Conservation (phyloP, 1,140 invertebrate genomes). For the Agrypnia vestita region DNA sequence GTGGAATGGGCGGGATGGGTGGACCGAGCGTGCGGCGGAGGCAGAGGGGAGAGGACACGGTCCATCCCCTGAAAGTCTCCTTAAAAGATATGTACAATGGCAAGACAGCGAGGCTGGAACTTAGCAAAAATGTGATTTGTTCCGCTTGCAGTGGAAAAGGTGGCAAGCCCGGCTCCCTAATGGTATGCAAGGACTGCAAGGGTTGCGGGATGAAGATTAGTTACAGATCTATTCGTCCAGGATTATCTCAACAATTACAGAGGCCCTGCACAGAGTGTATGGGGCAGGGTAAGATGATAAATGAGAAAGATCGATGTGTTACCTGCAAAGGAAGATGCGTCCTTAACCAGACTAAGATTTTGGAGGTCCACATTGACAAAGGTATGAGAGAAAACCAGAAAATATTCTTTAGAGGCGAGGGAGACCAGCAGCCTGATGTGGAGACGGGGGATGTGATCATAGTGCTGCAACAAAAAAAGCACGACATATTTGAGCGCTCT, state of each 20-base stretch:
- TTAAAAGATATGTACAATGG: slow-evolving; percentile 95
- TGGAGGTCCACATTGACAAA: slow-evolving; percentile 93
- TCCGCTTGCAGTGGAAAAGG: slow-evolving; percentile 87
- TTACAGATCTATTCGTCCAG: slow-evolving; percentile 82
- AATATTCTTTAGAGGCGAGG: slow-evolving; percentile 89
- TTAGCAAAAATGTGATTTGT: slow-evolving; percentile 92
- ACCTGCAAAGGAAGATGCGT: slow-evolving; percentile 89
- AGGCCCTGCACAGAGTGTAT: slow-evolving; percentile 80
- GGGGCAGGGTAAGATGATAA: slow-evolving; percentile 83
- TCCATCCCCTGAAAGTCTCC: slow-evolving; percentile 84
- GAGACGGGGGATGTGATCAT: slow-evolving; percentile 92
- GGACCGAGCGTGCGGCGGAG: slow-evolving; percentile 70
- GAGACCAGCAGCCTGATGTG: slow-evolving; percentile 90
- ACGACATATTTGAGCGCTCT: slow-evolving; percentile 83
- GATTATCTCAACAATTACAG: slow-evolving; percentile 90
- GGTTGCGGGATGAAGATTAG: slow-evolving; percentile 84
- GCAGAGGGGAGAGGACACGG: slow-evolving; percentile 78
- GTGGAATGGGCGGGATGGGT: slow-evolving; percentile 65
- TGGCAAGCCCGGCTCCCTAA: slow-evolving; percentile 83
- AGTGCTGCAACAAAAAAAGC: slow-evolving; percentile 87
- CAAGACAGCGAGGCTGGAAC: slow-evolving; percentile 85
- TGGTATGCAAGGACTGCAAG: slow-evolving; percentile 83
- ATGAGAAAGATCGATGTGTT: slow-evolving; percentile 87
- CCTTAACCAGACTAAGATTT: slow-evolving; percentile 82
- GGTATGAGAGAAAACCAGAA: slow-evolving; percentile 93